Percentiles rank a stretch among this genome's conserved stretches.
These are phyloP conservation scores for Eupithecia insigniata DNA, from an alignment of 2,888 invertebrate species.

Conservation along the genomic window DNA sequence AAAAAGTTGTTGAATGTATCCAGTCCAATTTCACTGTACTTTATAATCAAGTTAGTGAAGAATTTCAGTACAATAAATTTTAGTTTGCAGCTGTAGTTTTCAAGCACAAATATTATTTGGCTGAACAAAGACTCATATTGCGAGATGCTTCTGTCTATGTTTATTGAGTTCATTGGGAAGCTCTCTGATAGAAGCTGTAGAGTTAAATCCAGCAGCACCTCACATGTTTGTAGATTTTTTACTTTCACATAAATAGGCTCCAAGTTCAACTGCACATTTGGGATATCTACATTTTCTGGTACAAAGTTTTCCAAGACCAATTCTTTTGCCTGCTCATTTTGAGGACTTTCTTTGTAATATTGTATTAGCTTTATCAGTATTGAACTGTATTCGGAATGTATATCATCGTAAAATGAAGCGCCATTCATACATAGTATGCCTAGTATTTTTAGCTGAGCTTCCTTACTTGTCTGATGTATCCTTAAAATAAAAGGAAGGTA, in stretches of 20 bases:
- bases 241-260: slow-evolving; percentile 72
- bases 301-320: slow-evolving; percentile 74
- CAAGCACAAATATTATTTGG: slow-evolving; percentile 62
- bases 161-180: slow-evolving; percentile 64
- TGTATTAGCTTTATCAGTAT: slow-evolving; percentile 71
- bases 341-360: slow-evolving; percentile 65
- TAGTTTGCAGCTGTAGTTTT: slow-evolving; percentile 68
- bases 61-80: slow-evolving; percentile 68
- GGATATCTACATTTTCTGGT: slow-evolving; percentile 67
- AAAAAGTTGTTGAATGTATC: slow-evolving; percentile 58
- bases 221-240: slow-evolving; percentile 64
- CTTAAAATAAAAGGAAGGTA: slow-evolving; percentile 53
- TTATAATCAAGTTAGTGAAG: slow-evolving; percentile 64
- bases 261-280: slow-evolving; percentile 70
- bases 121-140: slow-evolving; percentile 56
- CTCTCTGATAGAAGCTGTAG: slow-evolving; percentile 70
- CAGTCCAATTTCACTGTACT: slow-evolving; percentile 60
- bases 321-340: slow-evolving; percentile 42
- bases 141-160: slow-evolving; percentile 52
- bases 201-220: slow-evolving; percentile 64
- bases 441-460: slow-evolving; percentile 84
- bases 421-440: slow-evolving; percentile 79
- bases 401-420: slow-evolving; percentile 76
- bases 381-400: slow-evolving; percentile 78
- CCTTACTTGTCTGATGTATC: slow-evolving; percentile 79